These are phyloP conservation scores for Fabriciana adippe DNA, from an alignment of 2,888 invertebrate genomes.

Conservation along the genomic window DNA sequence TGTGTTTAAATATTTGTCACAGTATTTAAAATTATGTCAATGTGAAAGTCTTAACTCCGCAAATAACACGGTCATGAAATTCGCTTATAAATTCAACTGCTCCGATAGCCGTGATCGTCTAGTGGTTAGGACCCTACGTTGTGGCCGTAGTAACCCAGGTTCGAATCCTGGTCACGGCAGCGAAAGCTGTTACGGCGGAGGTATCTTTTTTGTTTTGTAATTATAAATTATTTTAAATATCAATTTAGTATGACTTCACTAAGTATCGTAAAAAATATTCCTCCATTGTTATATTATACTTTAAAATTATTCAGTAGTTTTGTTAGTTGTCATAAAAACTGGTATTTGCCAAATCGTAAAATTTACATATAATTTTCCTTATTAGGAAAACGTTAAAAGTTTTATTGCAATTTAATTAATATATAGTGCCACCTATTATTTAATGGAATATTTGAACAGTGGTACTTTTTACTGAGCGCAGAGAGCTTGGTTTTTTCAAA, in stretches of 20 bases:
- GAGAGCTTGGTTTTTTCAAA: slow-evolving; percentile 3
- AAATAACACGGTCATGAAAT: no score
- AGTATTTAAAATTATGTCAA: no score
- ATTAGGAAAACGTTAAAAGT: background rate
- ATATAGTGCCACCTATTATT: slow-evolving; percentile 1
- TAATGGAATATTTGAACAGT: slow-evolving; percentile 9
- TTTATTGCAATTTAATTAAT: background rate
- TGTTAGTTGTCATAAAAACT: no score
- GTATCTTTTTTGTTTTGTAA: background rate
- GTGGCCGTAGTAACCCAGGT: slow-evolving; percentile 90
- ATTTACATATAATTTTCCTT: no score
- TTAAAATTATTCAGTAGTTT: background rate
- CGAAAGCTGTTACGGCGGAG: slow-evolving; percentile 57
- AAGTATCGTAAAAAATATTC: background rate
- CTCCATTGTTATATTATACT: background rate
- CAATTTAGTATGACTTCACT: background rate
- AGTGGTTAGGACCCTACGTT: slow-evolving; percentile 90
- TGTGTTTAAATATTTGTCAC: no score
- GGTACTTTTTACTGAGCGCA: slow-evolving; percentile 1
- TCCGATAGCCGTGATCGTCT: slow-evolving; percentile 82
- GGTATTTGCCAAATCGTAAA: no score
- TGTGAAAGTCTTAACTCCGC: no score
- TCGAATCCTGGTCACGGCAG: slow-evolving; percentile 87
- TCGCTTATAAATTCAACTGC: background rate
- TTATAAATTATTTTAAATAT: no score